Percentiles rank a stretch among this genome's conserved stretches.
Evolutionary conservation across 1,140 invertebrate genomes (phyloP).

Genomic region (Dreissena polymorpha): DNA sequence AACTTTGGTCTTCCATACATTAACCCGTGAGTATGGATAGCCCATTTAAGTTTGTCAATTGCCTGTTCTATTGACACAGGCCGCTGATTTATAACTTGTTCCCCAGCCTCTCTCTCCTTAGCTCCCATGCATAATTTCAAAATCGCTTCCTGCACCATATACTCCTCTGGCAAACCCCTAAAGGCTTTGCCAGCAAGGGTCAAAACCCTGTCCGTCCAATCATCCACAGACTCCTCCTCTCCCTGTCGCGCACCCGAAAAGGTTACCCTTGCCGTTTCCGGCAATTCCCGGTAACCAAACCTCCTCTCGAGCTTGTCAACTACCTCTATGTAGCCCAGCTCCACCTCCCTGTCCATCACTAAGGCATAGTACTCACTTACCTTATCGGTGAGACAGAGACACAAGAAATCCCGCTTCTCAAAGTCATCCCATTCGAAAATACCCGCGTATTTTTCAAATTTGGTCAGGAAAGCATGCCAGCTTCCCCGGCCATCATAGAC

Average conservation of each 20-base stretch:
- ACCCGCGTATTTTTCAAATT: slow-evolving; percentile 7
- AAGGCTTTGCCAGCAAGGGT: slow-evolving; percentile 11
- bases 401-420: slow-evolving; percentile 10
- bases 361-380: slow-evolving; percentile 17
- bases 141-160: slow-evolving; percentile 6
- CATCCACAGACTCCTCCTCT: slow-evolving; percentile 13
- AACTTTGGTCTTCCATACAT: slow-evolving; percentile 3
- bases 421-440: slow-evolving; percentile 1
- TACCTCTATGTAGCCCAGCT: neutral
- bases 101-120: slow-evolving; percentile 14
- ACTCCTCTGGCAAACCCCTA: slow-evolving; percentile 17
- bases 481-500: neutral
- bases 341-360: neutral
- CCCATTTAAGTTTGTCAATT: neutral
- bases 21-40: neutral
- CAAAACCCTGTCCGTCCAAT: slow-evolving; percentile 28
- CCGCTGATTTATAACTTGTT: neutral
- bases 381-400: slow-evolving; percentile 18
- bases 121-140: slow-evolving; percentile 10
- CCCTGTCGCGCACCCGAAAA: neutral
- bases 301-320: slow-evolving; percentile 7
- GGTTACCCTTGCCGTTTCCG: slow-evolving; percentile 12
- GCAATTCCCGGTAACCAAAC: slow-evolving; percentile 12
- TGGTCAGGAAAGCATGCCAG: slow-evolving; percentile 13
- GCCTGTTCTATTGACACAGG: slow-evolving; percentile 8